Base-by-base conservation (phyloP, 2,888 invertebrate genomes). In the Noctuana brunneofusca region DNA sequence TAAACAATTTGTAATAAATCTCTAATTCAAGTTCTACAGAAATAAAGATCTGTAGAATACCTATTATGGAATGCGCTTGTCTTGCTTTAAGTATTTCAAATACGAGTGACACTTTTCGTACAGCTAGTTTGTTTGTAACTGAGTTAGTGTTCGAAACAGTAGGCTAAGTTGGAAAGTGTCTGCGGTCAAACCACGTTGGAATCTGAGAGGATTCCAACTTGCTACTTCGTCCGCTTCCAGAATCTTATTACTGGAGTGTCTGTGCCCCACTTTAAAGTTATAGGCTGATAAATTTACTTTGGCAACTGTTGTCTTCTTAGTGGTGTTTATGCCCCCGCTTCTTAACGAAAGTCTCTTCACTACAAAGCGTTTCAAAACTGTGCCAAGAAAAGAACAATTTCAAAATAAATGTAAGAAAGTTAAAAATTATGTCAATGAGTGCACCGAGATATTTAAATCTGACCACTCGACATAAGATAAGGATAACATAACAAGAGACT, bases 281-380 rank as follows among this genome's bases (percentile, higher is more conserved):
- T 55, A 62, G 60, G 60, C 60, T 62, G 60, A 62, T 62, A 55
- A 62, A 55, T 62, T 62, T 55, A 62, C 60, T 62, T 62, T 62
- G 38, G 49, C 54, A 62, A 62, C 54, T 54, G 60, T 38, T 55
- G 38, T 62, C 55, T 59, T 55, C 48, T 32, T 49, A 53, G 32
- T 55, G 16, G 46, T 50, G 49, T 58, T 49, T 48, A 38, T 55
- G 49, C 48, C 24, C 16, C 14, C 35, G 24, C 48, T 20, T 54
- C 24, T 38, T 41, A 35, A 2, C 14, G 12, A 30, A 50, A 49
- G 54, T 62, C 27, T 20, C 27, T 52, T 46, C 35, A 22, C 5
- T 59, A 41, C 43, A 41, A 53, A 59, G 18, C 43, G 32, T 20
- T 14, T 50, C 5, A 24, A 38, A 41, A 58, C n/a, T 32, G 38